These are phyloP conservation scores for Agrotis ipsilon DNA, from an alignment of 2,888 invertebrate species.

Conservation along the genomic window DNA sequence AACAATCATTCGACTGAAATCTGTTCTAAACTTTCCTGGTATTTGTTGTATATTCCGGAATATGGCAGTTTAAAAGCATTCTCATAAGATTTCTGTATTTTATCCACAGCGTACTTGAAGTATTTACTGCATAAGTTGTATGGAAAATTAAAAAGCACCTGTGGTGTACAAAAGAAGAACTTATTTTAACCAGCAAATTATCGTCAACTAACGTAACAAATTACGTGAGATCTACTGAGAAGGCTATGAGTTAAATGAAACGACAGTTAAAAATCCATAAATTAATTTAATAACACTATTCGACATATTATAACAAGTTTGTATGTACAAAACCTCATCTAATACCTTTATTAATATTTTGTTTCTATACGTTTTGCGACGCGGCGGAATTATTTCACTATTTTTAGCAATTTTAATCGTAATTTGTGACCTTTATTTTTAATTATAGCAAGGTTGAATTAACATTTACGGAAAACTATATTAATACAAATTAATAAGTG, in stretches of 20 bases:
- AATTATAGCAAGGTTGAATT: not conserved
- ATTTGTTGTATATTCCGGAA: too few relatives aligned
- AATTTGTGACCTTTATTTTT: not conserved
- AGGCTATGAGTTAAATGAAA: constrained; percentile 60
- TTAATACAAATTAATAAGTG: not conserved
- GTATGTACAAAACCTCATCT: constrained; percentile 87
- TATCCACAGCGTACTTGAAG: too few relatives aligned
- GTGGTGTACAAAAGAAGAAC: too few relatives aligned
- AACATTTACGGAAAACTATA: not conserved
- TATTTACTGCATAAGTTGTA: too few relatives aligned
- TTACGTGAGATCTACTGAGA: too few relatives aligned
- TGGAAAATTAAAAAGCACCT: too few relatives aligned
- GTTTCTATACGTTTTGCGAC: constrained; percentile 61
- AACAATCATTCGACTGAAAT: too few relatives aligned
- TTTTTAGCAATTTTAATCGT: not conserved
- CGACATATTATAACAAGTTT: constrained; percentile 88
- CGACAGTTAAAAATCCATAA: constrained; percentile 85
- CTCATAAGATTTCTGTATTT: too few relatives aligned
- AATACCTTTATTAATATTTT: constrained; percentile 68
- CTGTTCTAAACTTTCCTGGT: too few relatives aligned
- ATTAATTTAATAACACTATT: constrained; percentile 90
- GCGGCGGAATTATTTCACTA: constrained; percentile 44
- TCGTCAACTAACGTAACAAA: too few relatives aligned
- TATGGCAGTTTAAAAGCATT: too few relatives aligned
- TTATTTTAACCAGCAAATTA: too few relatives aligned